A percentile compares a stretch with the other conserved stretches of the same genome.
These are phyloP conservation scores for Genyomyrus donnyi DNA, from an alignment of 2,113 vertebrate genomes.

Conservation along the genomic window DNA sequence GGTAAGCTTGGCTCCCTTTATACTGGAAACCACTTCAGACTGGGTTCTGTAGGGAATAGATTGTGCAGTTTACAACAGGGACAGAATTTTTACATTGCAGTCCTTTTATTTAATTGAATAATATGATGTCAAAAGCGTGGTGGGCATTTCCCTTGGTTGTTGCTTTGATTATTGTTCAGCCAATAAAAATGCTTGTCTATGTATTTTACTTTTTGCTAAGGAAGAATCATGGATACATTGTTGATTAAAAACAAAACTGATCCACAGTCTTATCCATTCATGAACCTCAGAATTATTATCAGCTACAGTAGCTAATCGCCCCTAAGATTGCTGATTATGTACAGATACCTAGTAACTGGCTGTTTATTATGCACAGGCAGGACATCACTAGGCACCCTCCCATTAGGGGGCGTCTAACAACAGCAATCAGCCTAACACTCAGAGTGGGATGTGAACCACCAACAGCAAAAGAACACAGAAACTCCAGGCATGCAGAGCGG, in stretches of 20 bases:
- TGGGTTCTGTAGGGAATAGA: constrained; percentile 11
- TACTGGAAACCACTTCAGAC: constrained; percentile 1
- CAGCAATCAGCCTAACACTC: background rate
- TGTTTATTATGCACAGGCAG: no score
- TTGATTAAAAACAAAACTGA: background rate
- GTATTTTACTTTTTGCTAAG: background rate
- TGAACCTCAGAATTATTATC: background rate
- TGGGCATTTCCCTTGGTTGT: background rate
- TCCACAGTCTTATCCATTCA: background rate
- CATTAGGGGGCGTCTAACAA: no score
- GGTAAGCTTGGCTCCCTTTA: constrained; percentile 10
- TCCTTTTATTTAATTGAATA: constrained; percentile 11
- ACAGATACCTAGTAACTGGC: background rate
- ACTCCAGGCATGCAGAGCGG: background rate
- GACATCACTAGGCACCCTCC: no score
- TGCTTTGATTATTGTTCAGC: background rate
- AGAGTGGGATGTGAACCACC: background rate
- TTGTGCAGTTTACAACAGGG: background rate
- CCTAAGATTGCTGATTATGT: background rate
- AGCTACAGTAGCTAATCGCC: background rate
- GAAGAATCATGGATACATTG: background rate
- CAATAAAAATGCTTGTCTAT: background rate
- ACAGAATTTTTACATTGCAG: background rate
- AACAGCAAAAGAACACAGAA: background rate
- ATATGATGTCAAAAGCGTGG: background rate